A percentile compares a stretch with the other conserved stretches of the same genome.
phyloP scores from a whole-genome alignment of 2,113 vertebrate genomes.

The Myotis brandtii region DNA sequence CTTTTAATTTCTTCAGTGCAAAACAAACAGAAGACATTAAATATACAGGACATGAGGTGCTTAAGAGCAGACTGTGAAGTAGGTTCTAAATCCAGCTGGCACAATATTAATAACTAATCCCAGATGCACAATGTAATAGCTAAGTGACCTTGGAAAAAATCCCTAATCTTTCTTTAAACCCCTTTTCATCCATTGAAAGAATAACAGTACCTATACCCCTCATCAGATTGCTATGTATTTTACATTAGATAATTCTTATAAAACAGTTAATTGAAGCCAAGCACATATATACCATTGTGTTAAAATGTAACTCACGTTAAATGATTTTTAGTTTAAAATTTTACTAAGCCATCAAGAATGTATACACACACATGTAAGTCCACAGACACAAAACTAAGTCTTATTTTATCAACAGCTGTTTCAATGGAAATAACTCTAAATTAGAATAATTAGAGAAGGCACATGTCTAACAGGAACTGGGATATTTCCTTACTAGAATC shows the following conservation, averaged over 20 bases:
- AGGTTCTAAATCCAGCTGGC: background rate
- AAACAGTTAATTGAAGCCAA: conserved; percentile 1
- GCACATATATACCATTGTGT: background rate
- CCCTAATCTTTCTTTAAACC: background rate
- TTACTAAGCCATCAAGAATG: conserved; percentile 32
- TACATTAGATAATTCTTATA: background rate
- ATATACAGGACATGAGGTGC: background rate
- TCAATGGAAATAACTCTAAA: conserved; percentile 1
- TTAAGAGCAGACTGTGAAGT: conserved; percentile 11
- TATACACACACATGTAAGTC: background rate
- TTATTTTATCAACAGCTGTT: background rate
- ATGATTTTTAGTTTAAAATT: conserved; percentile 41
- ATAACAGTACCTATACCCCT: background rate
- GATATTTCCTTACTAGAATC: conserved; percentile 16
- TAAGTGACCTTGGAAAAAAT: background rate
- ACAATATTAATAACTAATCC: background rate
- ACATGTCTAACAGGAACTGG: background rate
- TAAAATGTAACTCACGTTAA: background rate
- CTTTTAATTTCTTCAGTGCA: background rate
- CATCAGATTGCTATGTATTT: background rate
- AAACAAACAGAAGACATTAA: conserved; percentile 9
- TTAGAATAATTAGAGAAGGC: background rate
- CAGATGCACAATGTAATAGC: background rate
- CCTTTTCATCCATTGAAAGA: background rate
- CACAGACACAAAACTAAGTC: background rate